Base-by-base conservation (phyloP, 1,140 invertebrate genomes). In the Bombus vancouverensis region DNA sequence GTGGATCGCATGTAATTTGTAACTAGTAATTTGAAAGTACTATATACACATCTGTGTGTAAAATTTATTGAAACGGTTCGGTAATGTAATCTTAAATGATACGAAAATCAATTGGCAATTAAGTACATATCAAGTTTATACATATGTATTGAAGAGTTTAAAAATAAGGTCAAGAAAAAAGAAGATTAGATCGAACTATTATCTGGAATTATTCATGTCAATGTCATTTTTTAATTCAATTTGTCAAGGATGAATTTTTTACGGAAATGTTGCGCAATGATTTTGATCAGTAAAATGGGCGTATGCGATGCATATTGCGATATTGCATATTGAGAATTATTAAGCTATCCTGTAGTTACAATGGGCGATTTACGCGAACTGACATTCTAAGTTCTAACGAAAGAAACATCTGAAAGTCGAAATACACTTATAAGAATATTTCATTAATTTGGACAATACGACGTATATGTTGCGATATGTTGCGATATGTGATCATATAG, bases 181-280 rank as follows among this genome's bases (percentile, higher is more conserved):
- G 18, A 2, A 82, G 72, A 82, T 82, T 82, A 82, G 81, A 82
- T 82, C 47, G 2, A 39, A 44, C 4, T 44, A 18, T 75, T 66
- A 66, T 82, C 81, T 22, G 32, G 25, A 74, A 82, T 22, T 75
- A 65, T 47, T 22, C 22, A 15, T 44, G 25, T n/a, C 57, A 5
- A 2, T 9, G 25, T 74, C 25, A 22, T 13, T 47, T 75, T 62
- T 59, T 28, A 32, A 34, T 71, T 34, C 6, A 57, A 28, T 37
- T 42, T 28, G 13, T n/a, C 22, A 22, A 66, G 44, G 3, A 10
- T 28, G 0, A 68, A 37, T 57, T 77, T 68, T 44, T 70, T 10
- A 39, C 8, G 44, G 12, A 72, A 79, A n/a, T 6, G 34, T 28
- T n/a, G 3, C 5, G 5, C 10, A 62, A 76, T 28, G 5, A 22